Conservation (phyloP, 2,797 vertebrate genomes). For the Enteromius treurensis region DNA sequence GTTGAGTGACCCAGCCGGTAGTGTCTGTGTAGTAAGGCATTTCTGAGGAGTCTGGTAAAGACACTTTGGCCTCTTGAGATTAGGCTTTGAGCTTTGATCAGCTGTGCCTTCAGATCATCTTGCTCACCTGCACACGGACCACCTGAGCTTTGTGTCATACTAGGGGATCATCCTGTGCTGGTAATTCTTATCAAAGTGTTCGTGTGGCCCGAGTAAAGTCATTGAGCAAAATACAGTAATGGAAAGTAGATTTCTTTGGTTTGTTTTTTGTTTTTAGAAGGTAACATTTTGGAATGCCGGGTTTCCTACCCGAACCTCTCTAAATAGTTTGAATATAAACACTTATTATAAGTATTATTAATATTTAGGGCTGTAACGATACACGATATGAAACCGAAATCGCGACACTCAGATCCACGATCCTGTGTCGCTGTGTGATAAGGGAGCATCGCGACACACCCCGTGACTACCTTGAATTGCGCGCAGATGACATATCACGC, state of each 20-base stretch:
- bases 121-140: conserved; percentile 21
- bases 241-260: neutral
- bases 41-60: conserved; percentile 35
- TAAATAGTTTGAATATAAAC: too few species aligned
- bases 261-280: neutral
- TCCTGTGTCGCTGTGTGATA: too few species aligned
- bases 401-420: too few species aligned
- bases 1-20: conserved; percentile 9
- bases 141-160: conserved; percentile 35
- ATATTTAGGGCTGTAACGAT: too few species aligned
- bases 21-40: conserved; percentile 37
- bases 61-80: conserved; percentile 46
- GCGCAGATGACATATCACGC: too few species aligned
- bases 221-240: neutral
- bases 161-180: conserved; percentile 27
- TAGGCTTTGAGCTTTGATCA: conserved; percentile 44
- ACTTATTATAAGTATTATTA: too few species aligned
- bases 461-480: too few species aligned
- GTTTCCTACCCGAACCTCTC: too few species aligned
- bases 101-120: conserved; percentile 43
- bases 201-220: neutral
- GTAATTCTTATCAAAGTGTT: conserved; percentile 17
- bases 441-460: too few species aligned
- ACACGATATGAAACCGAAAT: too few species aligned
- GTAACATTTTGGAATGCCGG: neutral